Percentiles rank a stretch among this genome's conserved stretches.
Evolutionary conservation across 2,888 invertebrate genomes (phyloP).

Genomic region (Stenolophus ochropezus): DNA sequence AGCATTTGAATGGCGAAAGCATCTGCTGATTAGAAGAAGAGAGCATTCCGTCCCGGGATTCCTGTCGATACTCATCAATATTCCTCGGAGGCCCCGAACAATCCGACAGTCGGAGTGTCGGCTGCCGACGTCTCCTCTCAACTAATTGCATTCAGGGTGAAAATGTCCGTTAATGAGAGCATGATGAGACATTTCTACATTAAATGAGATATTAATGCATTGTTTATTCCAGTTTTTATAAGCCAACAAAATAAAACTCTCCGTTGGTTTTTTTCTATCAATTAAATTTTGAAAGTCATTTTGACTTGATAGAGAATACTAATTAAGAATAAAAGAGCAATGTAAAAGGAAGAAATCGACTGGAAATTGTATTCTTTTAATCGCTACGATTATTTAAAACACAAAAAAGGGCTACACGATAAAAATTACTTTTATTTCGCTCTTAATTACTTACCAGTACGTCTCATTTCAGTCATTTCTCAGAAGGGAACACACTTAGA

Average conservation of each 20-base stretch:
- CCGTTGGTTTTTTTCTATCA: conserved; percentile 52
- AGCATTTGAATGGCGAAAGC: conserved; percentile 23
- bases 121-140: background rate
- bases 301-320: conserved; percentile 50
- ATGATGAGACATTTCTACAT: conserved; percentile 54
- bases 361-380: conserved; percentile 48
- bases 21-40: conserved; percentile 49
- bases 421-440: conserved; percentile 48
- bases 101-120: background rate
- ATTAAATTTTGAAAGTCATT: conserved; percentile 58
- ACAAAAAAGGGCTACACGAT: conserved; percentile 34
- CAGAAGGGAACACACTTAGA: too few relatives aligned
- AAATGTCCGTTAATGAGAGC: conserved; percentile 55
- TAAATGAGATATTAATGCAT: conserved; percentile 57
- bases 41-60: conserved; percentile 18
- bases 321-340: conserved; percentile 51
- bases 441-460: conserved; percentile 28
- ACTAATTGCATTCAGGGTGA: conserved; percentile 55
- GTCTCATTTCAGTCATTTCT: conserved; percentile 32
- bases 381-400: conserved; percentile 47
- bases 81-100: conserved; percentile 6
- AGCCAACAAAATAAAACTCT: conserved; percentile 41
- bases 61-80: conserved; percentile 50
- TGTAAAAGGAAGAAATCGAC: conserved; percentile 29
- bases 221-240: conserved; percentile 57